Evolutionary conservation across 2,797 vertebrate genomes (phyloP), one percentile per base, ranked within the genome.

Genomic region (Betta splendens): DNA sequence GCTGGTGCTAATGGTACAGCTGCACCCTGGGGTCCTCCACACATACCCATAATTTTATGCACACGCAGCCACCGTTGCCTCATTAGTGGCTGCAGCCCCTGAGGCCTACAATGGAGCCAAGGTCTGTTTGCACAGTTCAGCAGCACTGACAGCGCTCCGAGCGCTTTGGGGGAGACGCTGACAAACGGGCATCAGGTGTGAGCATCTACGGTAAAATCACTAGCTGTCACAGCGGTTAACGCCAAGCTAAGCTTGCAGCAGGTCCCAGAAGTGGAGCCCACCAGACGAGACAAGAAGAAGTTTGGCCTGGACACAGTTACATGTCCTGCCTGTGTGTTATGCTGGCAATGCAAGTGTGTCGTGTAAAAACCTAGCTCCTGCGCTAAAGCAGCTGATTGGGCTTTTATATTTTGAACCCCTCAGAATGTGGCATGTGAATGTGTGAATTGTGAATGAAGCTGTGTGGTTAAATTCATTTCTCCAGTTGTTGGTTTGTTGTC

Each of bases 111-210:
- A 65, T 66, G 55, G 77, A 84, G 78, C 53, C 50, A 60, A 73
- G 70, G 32, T 51, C 62, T 83, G 83, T 87, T 87, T 85, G 85
- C 79, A 70, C 67, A 78, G 79, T 84, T 85, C 83, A 80, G 79
- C 81, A 80, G 75, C 75, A 39, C 63, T 83, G 84, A 86, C 77
- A 76, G 80, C 29, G 60, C 81, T 84, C 39, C 17, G n/a, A 74
- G 85, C 68, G 3, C 68, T 85, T 73, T 73, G 68, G 69, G 75
- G 44, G 48, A 59, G 69, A 55, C 54, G 63, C 59, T 17, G 33
- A 78, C 76, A 72, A 83, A 82, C 70, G 73, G 80, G 75, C 74
- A 77, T 85, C 80, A 80, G 81, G 81, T 88, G 79, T 63, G 47
- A 53, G 44, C 39, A 74, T 64, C 72, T 53, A 37, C 28, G 46